These are phyloP conservation scores for Caenorhabditis sp. DNA, from an alignment of 2,888 invertebrate genomes.

Conservation along the genomic window DNA sequence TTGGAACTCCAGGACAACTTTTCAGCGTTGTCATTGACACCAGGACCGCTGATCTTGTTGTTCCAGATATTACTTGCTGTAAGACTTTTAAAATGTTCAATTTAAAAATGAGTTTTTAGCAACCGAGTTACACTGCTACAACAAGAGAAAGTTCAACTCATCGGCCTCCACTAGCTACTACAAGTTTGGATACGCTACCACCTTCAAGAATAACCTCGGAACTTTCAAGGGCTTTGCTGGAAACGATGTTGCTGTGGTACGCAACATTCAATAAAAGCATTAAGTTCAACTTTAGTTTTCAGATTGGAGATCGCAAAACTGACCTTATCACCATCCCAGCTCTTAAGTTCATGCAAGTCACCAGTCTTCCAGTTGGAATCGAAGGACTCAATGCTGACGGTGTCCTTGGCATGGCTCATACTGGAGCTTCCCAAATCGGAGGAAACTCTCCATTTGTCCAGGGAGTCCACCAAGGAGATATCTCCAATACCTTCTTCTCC, in stretches of 20 bases:
- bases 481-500: conserved; percentile 47
- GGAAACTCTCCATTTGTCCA: conserved; percentile 56
- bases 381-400: conserved; percentile 42
- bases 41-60: conserved; percentile 41
- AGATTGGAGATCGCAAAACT: conserved; percentile 56
- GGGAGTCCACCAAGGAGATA: conserved; percentile 40
- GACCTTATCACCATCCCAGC: conserved; percentile 54
- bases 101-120: conserved; percentile 4
- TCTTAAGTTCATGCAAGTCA: conserved; percentile 43
- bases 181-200: conserved; percentile 22
- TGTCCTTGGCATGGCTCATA: conserved; percentile 45
- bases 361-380: conserved; percentile 22
- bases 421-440: conserved; percentile 37
- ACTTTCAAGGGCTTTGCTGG: conserved; percentile 40
- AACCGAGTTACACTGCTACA: conserved; percentile 24
- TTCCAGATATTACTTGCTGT: conserved; percentile 51
- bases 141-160: conserved; percentile 49
- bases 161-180: conserved; percentile 39
- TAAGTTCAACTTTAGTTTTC: background rate
- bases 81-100: background rate
- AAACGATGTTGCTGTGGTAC: conserved; percentile 46
- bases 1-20: conserved; percentile 59
- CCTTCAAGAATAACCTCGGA: conserved; percentile 45
- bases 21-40: conserved; percentile 61
- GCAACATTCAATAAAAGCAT: background rate